Evolutionary conservation across 2,888 invertebrate genomes (phyloP), one percentile per base, ranked within the genome.

Genomic region (Chrysodeixis includens): DNA sequence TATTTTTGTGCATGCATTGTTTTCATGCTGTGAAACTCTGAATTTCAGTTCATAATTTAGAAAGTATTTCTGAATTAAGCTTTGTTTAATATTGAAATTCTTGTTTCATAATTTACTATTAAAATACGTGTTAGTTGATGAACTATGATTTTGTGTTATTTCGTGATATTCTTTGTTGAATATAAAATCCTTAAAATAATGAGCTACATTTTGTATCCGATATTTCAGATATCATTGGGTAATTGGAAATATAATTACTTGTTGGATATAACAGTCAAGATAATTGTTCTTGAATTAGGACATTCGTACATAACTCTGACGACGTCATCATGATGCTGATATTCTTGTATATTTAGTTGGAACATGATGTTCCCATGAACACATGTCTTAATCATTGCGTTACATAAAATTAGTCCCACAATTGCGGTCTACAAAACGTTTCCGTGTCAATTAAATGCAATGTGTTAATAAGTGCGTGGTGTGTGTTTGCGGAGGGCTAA

Each of bases 381-480:
- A n/a, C n/a, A n/a, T n/a, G n/a, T n/a, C n/a, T n/a, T n/a, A n/a
- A n/a, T n/a, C n/a, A n/a, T n/a, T n/a, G n/a, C 6, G 26, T 26
- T 26, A 12, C 40, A 26, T 53, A 60, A n/a, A n/a, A 74, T 69
- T 69, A 66, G 56, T 57, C 51, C 12, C 30, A 35, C 22, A n/a
- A 66, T 67, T 78, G 56, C n/a, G 78, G 78, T 74, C 56, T 22
- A 46, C 52, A 58, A 68, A 63, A 22, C 46, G 60, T 55, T 64
- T 62, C 44, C 35, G 30, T 51, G 67, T 61, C 66, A 69, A 58
- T 76, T 69, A 73, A 66, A 73, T 76, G 74, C 62, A 70, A 78
- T 78, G 81, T 83, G 79, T 82, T 82, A 85, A 84, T 85, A 83
- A 83, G 82, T 80, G 73, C 68, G 58, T 65, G 74, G 77, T 68